Conservation (phyloP, 2,888 invertebrate genomes). For the Agrypnus murinus region DNA sequence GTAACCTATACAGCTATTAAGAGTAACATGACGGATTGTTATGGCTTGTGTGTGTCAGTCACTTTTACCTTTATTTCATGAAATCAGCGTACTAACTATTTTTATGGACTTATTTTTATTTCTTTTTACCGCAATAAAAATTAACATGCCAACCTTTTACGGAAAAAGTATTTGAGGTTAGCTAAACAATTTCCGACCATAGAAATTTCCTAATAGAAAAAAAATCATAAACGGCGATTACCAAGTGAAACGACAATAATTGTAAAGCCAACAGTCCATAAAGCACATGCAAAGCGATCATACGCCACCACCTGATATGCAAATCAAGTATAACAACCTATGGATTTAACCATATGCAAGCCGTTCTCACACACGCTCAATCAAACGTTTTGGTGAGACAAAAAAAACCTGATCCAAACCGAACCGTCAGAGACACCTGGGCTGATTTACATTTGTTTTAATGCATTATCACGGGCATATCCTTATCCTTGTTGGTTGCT, state of each 20-base stretch:
- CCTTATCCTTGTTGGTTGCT: slow-evolving; percentile 32
- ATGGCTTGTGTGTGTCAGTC: slow-evolving; percentile 46
- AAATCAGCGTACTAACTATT: slow-evolving; percentile 24
- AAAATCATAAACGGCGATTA: too few species aligned
- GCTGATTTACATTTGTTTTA: slow-evolving; percentile 51
- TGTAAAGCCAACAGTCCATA: slow-evolving; percentile 36
- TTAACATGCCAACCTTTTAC: too few species aligned
- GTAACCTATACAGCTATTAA: slow-evolving; percentile 52
- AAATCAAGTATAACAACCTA: slow-evolving; percentile 53
- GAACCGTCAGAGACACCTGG: slow-evolving; percentile 56
- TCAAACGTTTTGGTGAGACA: slow-evolving; percentile 52
- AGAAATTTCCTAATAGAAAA: too few species aligned
- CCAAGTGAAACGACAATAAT: background rate
- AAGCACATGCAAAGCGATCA: slow-evolving; percentile 47
- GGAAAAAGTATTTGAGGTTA: too few species aligned
- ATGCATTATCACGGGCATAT: slow-evolving; percentile 44
- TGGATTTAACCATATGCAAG: slow-evolving; percentile 51
- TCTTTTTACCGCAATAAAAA: too few species aligned
- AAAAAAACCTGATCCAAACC: slow-evolving; percentile 53
- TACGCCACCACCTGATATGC: slow-evolving; percentile 55
- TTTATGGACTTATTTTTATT: slow-evolving; percentile 14
- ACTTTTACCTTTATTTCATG: slow-evolving; percentile 25
- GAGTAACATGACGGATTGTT: slow-evolving; percentile 52
- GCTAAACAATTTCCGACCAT: too few species aligned
- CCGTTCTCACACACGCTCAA: slow-evolving; percentile 55